Evolutionary conservation across 1,140 invertebrate species (phyloP).

Genomic region (Anastrepha ludens): DNA sequence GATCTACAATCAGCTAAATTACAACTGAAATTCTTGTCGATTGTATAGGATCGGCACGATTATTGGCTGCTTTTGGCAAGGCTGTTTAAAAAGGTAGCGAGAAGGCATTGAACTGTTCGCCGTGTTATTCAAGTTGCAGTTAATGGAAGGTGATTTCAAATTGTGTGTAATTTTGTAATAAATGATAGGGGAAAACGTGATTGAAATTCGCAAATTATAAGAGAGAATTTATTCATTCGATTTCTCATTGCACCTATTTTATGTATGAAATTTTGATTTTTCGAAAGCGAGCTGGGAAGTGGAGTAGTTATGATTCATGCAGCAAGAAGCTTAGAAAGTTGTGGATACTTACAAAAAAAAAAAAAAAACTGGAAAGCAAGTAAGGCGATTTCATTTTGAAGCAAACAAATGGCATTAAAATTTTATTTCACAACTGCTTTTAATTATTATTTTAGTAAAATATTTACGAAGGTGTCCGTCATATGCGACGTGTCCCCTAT

Average conservation of each 20-base stretch:
- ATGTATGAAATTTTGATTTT: slow-evolving; percentile 6
- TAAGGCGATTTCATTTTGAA: too few species aligned
- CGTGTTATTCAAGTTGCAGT: neutral
- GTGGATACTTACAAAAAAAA: too few species aligned
- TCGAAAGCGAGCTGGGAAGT: neutral
- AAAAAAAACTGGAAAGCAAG: too few species aligned
- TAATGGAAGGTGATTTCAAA: neutral
- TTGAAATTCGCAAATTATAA: slow-evolving; percentile 7
- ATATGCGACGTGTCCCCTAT: too few species aligned
- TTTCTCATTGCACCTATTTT: neutral
- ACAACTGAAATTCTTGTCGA: slow-evolving; percentile 39
- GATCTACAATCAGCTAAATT: slow-evolving; percentile 33
- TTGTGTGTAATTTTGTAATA: neutral
- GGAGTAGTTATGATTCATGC: neutral
- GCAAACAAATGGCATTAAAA: too few species aligned
- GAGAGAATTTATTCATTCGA: neutral
- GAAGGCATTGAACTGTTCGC: slow-evolving; percentile 27
- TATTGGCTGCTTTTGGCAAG: slow-evolving; percentile 41
- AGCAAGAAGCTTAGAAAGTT: too few species aligned
- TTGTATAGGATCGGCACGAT: slow-evolving; percentile 49
- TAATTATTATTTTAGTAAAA: too few species aligned
- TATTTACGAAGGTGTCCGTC: too few species aligned
- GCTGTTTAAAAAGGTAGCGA: slow-evolving; percentile 1
- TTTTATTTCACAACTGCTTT: too few species aligned
- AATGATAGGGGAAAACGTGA: slow-evolving; percentile 3